phyloP scores from a whole-genome alignment of 2,888 invertebrate genomes.

The Spicauda simplicius region DNA sequence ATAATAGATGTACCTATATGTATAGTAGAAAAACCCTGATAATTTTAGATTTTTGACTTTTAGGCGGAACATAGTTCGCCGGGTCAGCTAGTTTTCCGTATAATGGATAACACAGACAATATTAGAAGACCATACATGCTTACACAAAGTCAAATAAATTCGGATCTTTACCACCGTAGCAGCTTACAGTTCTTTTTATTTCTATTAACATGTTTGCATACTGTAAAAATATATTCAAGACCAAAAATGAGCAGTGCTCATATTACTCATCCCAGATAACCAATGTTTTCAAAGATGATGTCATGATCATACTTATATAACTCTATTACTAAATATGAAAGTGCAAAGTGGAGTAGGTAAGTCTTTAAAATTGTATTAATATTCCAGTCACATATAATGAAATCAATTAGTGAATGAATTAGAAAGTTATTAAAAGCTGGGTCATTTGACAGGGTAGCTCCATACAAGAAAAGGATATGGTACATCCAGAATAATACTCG shows the following conservation, averaged over 20 bases:
- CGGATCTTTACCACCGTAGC: no score
- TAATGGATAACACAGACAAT: no score
- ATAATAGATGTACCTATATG: no score
- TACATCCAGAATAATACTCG: not conserved
- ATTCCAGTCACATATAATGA: slow-evolving; percentile 15
- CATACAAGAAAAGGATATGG: slow-evolving; percentile 2
- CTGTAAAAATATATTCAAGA: not conserved
- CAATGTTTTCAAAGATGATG: not conserved
- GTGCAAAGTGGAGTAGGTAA: not conserved
- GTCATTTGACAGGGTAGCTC: slow-evolving; percentile 15
- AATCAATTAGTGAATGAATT: slow-evolving; percentile 21
- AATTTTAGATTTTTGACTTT: no score
- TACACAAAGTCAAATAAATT: no score
- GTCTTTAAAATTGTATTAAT: slow-evolving; percentile 1
- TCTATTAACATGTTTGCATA: no score
- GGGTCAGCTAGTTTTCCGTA: not conserved
- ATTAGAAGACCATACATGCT: no score
- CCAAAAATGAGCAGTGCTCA: not conserved
- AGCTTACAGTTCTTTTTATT: no score
- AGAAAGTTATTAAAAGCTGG: slow-evolving; percentile 25
- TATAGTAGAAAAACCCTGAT: no score
- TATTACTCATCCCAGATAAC: not conserved
- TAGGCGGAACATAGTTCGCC: no score
- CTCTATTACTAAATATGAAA: not conserved
- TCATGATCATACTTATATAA: not conserved